These are phyloP conservation scores for Arion vulgaris DNA, from an alignment of 1,140 invertebrate species.

Conservation along the genomic window DNA sequence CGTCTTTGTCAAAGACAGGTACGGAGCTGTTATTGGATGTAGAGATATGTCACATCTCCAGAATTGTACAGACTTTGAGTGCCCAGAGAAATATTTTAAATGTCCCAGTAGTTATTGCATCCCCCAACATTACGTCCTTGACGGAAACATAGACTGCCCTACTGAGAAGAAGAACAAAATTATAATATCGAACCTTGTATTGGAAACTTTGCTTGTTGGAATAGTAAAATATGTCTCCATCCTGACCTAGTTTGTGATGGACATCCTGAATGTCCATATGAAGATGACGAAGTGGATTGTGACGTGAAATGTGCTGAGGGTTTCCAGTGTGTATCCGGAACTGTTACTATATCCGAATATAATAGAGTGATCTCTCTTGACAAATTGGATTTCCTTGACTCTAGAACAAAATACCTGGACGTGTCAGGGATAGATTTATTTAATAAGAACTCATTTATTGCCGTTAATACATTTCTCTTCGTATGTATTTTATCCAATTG, in stretches of 20 bases:
- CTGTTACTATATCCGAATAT: neutral
- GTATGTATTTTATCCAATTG: neutral
- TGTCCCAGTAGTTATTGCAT: conserved; percentile 3
- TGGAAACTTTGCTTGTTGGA: neutral
- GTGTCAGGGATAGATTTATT: neutral
- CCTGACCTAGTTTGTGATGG: conserved; percentile 16
- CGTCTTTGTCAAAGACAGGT: neutral
- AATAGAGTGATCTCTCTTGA: neutral
- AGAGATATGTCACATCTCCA: neutral
- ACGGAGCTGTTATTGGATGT: neutral
- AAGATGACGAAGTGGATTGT: conserved; percentile 14
- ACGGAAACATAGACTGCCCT: neutral
- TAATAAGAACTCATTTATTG: neutral
- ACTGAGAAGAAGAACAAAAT: neutral
- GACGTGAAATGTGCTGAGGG: neutral
- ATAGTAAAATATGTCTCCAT: neutral
- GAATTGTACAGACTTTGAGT: neutral
- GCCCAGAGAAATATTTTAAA: neutral
- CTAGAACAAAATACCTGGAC: neutral
- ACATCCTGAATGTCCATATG: neutral
- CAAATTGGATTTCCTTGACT: neutral
- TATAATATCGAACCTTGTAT: neutral
- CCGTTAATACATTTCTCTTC: neutral
- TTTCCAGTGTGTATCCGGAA: neutral
- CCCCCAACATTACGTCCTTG: neutral